phyloP scores from a whole-genome alignment of 1,140 invertebrate species.

The Aphaenogaster ashmeadi region DNA sequence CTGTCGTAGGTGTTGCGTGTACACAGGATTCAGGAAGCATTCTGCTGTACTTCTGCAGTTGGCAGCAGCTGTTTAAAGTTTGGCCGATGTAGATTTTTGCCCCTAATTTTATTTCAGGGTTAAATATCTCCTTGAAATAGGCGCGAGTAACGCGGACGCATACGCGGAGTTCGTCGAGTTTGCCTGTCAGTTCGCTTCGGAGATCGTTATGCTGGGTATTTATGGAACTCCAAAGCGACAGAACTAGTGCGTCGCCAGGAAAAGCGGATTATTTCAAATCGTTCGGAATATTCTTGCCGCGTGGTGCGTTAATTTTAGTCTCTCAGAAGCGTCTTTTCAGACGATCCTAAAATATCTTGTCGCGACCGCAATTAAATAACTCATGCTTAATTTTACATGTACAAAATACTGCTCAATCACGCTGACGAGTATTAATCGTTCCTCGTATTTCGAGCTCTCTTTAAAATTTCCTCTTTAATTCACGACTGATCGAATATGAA shows the following conservation, averaged over 20 bases:
- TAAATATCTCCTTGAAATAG: constrained; percentile 48
- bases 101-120: constrained; percentile 45
- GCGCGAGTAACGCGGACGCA: background rate
- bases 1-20: background rate
- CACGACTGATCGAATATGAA: constrained; percentile 3
- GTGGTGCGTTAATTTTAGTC: constrained; percentile 34
- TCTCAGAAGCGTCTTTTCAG: background rate
- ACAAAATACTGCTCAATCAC: background rate
- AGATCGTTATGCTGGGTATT: constrained; percentile 23
- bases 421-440: background rate
- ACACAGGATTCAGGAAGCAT: background rate
- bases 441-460: background rate
- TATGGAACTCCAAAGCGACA: constrained; percentile 28
- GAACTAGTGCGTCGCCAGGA: constrained; percentile 13
- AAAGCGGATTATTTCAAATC: constrained; percentile 40
- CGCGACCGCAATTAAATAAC: constrained; percentile 1
- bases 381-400: background rate
- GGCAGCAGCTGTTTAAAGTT: constrained; percentile 24
- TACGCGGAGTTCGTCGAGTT: background rate
- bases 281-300: background rate
- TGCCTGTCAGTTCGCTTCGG: background rate
- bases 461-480: constrained; percentile 21
- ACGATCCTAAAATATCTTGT: constrained; percentile 15
- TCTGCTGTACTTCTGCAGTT: background rate
- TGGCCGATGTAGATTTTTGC: constrained; percentile 30